These are phyloP conservation scores for Rhagonycha fulva DNA, from an alignment of 2,888 invertebrate genomes.

Conservation along the genomic window DNA sequence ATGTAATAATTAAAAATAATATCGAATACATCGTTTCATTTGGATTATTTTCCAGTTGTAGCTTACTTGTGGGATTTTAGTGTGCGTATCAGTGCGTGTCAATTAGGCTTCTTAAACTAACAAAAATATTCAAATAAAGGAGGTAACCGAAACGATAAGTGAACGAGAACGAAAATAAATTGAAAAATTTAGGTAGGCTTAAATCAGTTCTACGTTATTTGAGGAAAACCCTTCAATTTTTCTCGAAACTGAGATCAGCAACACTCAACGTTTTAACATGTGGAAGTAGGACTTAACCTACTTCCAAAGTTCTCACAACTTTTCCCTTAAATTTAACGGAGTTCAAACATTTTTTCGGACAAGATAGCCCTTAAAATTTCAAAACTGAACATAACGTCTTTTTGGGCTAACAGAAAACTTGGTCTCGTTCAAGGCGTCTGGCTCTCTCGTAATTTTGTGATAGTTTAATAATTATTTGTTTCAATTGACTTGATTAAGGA, in stretches of 20 bases:
- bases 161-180: too few relatives aligned
- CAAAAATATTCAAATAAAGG: background rate
- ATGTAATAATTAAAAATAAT: background rate
- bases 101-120: background rate
- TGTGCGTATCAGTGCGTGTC: background rate
- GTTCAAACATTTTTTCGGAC: too few relatives aligned
- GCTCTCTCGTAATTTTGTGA: too few relatives aligned
- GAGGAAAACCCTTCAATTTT: background rate
- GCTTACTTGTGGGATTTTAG: background rate
- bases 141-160: background rate
- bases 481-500: background rate
- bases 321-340: background rate
- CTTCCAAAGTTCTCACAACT: background rate
- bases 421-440: too few relatives aligned
- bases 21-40: background rate
- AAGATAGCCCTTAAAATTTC: too few relatives aligned
- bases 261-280: background rate
- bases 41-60: background rate
- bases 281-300: background rate
- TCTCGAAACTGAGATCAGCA: background rate
- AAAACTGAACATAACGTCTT: too few relatives aligned
- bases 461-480: background rate
- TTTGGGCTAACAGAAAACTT: too few relatives aligned
- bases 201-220: background rate
- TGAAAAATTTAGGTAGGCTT: background rate